Base-by-base conservation (phyloP, 2,888 invertebrate genomes). In the Tiliacea aurago region DNA sequence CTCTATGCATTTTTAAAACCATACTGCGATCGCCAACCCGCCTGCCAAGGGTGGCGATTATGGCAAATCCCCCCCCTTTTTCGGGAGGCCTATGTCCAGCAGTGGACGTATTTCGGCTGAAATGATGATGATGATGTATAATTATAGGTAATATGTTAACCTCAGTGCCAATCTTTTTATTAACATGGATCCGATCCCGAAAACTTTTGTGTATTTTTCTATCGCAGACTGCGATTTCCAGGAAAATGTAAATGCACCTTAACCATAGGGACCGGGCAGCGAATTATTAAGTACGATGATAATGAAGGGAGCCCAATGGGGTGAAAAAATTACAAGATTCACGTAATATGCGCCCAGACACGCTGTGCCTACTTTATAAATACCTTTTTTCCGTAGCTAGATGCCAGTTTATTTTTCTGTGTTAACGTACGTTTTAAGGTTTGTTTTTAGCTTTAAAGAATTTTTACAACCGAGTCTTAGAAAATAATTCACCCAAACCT, bases 231-330 rank as follows among this genome's bases (percentile, higher is more conserved):
- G 65, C 68, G 18, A 59, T 69, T 63, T 33, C 6, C 3, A n/a
- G 43, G 62, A 18, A 23, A 45, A 67, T 83, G 80, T 69, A 66
- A 73, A 67, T 45, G 45, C 58, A n/a, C 3, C 69, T 23, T 74
- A 65, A 53, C 56, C 45, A 56, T 15, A 59, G 41, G 59, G 61
- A 75, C 64, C 59, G 58, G 56, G 49, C 62, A 47, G 64, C 67
- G 61, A 76, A 80, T 83, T 85, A 85, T 78, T 85, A 84, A 84
- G 73, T 80, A 68, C 63, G 78, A 72, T 76, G 69, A 85, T 84
- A 84, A 84, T 83, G 78, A 85, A 83, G 55, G 64, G 64, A 53
- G 71, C 66, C 63, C 28, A 68, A 83, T 83, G 73, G 84, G 76
- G 70, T 72, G 78, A 72, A 83, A 84, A 84, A 85, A 78, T 76